Evolutionary conservation across 2,888 invertebrate genomes (phyloP), one percentile per base, ranked within the genome.

Genomic region (Hemistola chrysoprasaria): DNA sequence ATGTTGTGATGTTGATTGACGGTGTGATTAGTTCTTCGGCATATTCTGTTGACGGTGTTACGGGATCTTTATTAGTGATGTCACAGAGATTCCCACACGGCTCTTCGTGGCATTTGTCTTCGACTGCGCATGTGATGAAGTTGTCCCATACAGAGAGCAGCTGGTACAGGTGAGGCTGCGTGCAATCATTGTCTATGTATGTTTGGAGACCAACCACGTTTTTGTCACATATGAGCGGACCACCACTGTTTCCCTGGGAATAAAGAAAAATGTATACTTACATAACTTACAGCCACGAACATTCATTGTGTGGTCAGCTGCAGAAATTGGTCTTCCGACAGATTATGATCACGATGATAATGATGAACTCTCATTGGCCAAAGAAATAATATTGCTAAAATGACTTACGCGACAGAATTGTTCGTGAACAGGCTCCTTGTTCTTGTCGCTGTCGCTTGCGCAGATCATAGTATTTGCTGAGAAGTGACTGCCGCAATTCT

Each of bases 241-340:
- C 86, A 11, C 88, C 88, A 21, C 76, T 69, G 53, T 83, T 86
- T 23, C 81, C 81, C 88, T 88, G 53, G 9, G 52, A 27, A 26
- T 9, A 30, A 22, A 21, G 8, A 24, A 24, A 7, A 11, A 27
- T 4, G 5, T 11, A 11, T 16, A 16, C 16, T 3, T 16, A 16
- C 16, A 16, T n/a, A n/a, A n/a, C n/a, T n/a, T n/a, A n/a, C n/a
- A n/a, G n/a, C n/a, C n/a, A n/a, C n/a, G n/a, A n/a, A n/a, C n/a
- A n/a, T n/a, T n/a, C n/a, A n/a, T n/a, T n/a, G n/a, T n/a, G n/a
- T n/a, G n/a, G n/a, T n/a, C n/a, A n/a, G n/a, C n/a, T n/a, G n/a
- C n/a, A n/a, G n/a, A n/a, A n/a, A n/a, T n/a, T n/a, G n/a, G n/a
- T n/a, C n/a, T n/a, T n/a, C n/a, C n/a, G n/a, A n/a, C n/a, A n/a